Percentiles rank a stretch among this genome's conserved stretches.
phyloP scores from a whole-genome alignment of 2,797 vertebrate genomes.

The Rousettus madagascariensis region DNA sequence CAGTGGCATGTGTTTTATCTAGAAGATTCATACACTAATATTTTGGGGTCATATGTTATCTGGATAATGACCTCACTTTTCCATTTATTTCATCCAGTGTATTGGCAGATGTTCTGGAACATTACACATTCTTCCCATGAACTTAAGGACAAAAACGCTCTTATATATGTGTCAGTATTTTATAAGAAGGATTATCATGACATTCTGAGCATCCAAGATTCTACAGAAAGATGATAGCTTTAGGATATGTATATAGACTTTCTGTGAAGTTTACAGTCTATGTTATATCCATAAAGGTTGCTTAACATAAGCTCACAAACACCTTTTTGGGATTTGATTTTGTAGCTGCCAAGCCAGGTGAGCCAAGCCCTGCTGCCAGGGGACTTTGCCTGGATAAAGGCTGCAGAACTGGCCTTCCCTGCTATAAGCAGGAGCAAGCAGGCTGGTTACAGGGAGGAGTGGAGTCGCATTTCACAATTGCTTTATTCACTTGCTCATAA shows the following conservation, averaged over 20 bases:
- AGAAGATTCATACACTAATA: not conserved
- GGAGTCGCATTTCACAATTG: not conserved
- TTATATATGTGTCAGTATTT: not conserved
- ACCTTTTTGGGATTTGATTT: not conserved
- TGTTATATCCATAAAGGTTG: not conserved
- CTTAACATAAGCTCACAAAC: not conserved
- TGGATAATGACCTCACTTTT: not conserved
- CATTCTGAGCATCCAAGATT: not conserved
- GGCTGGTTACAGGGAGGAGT: not conserved
- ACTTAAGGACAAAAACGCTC: not conserved
- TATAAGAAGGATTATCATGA: not conserved
- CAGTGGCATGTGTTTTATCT: too few relatives aligned
- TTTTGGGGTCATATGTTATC: not conserved
- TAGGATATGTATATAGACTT: not conserved
- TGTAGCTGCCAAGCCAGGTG: not conserved
- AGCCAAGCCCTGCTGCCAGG: not conserved
- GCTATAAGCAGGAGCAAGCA: not conserved
- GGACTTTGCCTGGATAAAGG: not conserved
- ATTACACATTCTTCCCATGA: not conserved
- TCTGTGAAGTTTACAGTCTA: not conserved
- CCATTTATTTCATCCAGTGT: not conserved
- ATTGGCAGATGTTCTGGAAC: not conserved
- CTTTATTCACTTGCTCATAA: conserved; percentile 42
- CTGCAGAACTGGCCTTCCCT: rapidly evolving
- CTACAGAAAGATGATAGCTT: not conserved